Conservation (phyloP, 92 coral and sea anemone genomes). For the Phenganax marumi region DNA sequence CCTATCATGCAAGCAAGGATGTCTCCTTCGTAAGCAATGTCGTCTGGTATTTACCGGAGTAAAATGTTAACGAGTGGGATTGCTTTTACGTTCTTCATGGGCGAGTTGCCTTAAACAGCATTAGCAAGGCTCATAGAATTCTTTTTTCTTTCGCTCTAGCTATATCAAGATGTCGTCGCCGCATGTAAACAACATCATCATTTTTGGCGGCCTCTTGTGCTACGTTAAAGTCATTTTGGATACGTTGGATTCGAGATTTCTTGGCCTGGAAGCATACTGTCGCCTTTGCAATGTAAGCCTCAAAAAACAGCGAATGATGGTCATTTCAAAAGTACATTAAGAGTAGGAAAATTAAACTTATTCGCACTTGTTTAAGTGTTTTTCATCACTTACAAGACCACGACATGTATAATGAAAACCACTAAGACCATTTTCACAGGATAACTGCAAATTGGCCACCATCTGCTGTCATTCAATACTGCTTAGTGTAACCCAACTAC, state of each 20-base stretch:
- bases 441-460: too few relatives aligned
- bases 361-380: background rate
- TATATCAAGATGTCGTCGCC: conserved; percentile 96
- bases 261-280: conserved; percentile 63
- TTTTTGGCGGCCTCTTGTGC: conserved; percentile 82
- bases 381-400: too few relatives aligned
- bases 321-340: background rate
- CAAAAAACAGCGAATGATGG: background rate
- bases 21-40: too few relatives aligned
- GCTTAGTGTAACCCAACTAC: background rate
- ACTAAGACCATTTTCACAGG: too few relatives aligned
- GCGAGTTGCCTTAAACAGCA: background rate
- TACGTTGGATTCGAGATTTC: conserved; percentile 85
- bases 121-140: too few relatives aligned
- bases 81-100: background rate
- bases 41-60: too few relatives aligned
- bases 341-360: background rate
- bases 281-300: conserved; percentile 80
- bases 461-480: background rate
- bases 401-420: too few relatives aligned
- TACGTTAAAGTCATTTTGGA: conserved; percentile 71
- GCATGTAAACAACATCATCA: conserved; percentile 82
- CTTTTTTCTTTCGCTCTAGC: conserved; percentile 31
- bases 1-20: too few relatives aligned
- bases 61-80: background rate